Base-by-base conservation (phyloP, 2,888 invertebrate genomes). In the Formica aserva region DNA sequence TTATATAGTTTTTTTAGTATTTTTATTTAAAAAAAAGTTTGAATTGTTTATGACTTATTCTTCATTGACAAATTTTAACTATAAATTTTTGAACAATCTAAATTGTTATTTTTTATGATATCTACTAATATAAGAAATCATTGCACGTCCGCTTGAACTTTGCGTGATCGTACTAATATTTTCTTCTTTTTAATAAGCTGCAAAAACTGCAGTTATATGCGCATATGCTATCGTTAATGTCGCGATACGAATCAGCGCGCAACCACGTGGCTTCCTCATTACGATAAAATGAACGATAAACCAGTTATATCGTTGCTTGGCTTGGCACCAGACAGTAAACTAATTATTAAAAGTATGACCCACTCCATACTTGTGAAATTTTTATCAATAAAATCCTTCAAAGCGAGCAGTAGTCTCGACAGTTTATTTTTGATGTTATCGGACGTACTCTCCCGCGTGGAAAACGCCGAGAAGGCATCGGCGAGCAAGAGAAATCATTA, bases 351-450 rank as follows among this genome's bases (percentile, higher is more conserved):
- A 78, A 78, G 22, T 41, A 72, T 22, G 8, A 57, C 15, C 45
- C 45, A 15, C 22, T 4, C 13, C 29, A 22, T 35, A 60, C 26
- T 78, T 60, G 26, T 45, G 8, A 72, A 35, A 78, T 78, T 78
- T 78, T 72, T 78, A 35, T 45, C 60, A 18, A 48, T 65, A 38
- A 22, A 32, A 13, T 18, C n/a, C 32, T 78, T 38, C 22, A 29
- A 71, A 69, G 57, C 72, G 22, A 71, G 32, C 18, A 32, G 18
- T 41, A 35, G 22, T 72, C 29, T 13, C 72, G 22, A 45, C 3
- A n/a, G n/a, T 78, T 57, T 78, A 60, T 41, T 78, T 48, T 22
- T 18, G 74, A 78, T 78, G 32, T 62, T 78, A 78, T 78, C 78
- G 45, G 13, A 45, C 18, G 74, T 22, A 60, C 22, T 32, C 6